These are phyloP conservation scores for Turritopsis rubra DNA, from an alignment of 30 jellyfish, hydroid and myxozoan genomes.

Conservation along the genomic window DNA sequence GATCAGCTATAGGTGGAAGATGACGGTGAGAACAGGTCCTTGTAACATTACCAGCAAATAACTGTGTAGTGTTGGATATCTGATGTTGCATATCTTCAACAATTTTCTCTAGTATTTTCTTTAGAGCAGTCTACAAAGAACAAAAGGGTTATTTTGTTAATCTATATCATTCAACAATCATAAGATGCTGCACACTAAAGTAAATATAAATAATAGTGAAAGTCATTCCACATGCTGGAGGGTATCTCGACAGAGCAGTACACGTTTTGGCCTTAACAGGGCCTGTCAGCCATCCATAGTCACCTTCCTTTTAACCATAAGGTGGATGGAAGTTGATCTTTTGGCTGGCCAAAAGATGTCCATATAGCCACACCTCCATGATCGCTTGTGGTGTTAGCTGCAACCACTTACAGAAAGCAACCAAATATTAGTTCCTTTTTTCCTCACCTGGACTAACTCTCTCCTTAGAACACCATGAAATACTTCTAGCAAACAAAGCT, in stretches of 20 bases:
- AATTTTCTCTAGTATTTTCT: conserved; percentile 31
- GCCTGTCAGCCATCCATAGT: no score
- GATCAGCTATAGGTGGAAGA: conserved; percentile 66
- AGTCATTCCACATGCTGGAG: no score
- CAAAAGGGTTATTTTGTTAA: neutral
- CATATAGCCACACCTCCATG: no score
- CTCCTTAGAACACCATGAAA: conserved; percentile 69
- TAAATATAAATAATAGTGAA: no score
- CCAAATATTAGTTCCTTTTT: neutral
- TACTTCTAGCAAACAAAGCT: conserved; percentile 58
- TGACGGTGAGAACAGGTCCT: conserved; percentile 37
- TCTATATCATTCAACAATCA: no score
- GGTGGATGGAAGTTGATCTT: no score
- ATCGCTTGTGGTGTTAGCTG: no score
- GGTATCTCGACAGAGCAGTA: no score
- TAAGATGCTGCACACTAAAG: no score
- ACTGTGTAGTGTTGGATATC: conserved; percentile 29
- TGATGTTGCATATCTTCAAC: conserved; percentile 45
- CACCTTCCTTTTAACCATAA: no score
- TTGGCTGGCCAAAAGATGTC: no score
- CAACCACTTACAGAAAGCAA: neutral
- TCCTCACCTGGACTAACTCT: conserved; percentile 60
- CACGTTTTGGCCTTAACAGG: no score
- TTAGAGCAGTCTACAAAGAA: conserved; percentile 43
- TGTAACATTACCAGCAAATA: conserved; percentile 40